Base-by-base conservation (phyloP, 2,113 vertebrate species). In the Lampris incognitus region DNA sequence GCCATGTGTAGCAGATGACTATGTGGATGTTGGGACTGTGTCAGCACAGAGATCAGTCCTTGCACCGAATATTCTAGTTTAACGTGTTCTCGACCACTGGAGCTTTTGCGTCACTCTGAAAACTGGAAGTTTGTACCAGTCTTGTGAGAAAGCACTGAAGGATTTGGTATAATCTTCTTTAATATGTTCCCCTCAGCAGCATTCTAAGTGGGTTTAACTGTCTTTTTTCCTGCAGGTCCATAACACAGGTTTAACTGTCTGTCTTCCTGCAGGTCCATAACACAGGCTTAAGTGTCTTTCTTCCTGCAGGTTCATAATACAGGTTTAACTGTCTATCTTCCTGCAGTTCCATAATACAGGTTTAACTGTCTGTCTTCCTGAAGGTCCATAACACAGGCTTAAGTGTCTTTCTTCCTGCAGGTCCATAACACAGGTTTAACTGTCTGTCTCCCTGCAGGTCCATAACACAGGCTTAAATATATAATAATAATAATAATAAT, bases 121-220 rank as follows among this genome's bases (percentile, higher is more conserved):
- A 70, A 74, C 68, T 83, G 81, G 59, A 78, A 79, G 76, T 82
- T 81, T 77, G 74, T 48, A 11, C 69, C 48, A 70, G 76, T 82
- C 76, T 89, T 80, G 72, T 66, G 69, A 88, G 88, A 91, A 85
- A 64, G 70, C 76, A 76, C 69, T n/a, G 54, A 87, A 90, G 91
- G 89, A 91, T 92, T 90, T 85, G 69, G 66, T 71, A 78, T 92
- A 92, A 93, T 91, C 90, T 82, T 66, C 86, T 92, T 82, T 85
- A 85, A 85, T 83, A 79, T 74, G 80, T 85, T 85, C 72, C 79
- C 87, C 85, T 78, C 65, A 0, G 81, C 56, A 44, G 76, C 79
- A 73, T 75, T 41, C 80, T 90, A 85, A 91, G 82, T 44, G 83
- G 89, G 85, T 75, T 91, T 90, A 89, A 88, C 90, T 92, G 84